A percentile compares a stretch with the other conserved stretches of the same genome.
These are phyloP conservation scores for Hirtodrosophila alboralis DNA, from an alignment of 2,888 invertebrate species.

Conservation along the genomic window DNA sequence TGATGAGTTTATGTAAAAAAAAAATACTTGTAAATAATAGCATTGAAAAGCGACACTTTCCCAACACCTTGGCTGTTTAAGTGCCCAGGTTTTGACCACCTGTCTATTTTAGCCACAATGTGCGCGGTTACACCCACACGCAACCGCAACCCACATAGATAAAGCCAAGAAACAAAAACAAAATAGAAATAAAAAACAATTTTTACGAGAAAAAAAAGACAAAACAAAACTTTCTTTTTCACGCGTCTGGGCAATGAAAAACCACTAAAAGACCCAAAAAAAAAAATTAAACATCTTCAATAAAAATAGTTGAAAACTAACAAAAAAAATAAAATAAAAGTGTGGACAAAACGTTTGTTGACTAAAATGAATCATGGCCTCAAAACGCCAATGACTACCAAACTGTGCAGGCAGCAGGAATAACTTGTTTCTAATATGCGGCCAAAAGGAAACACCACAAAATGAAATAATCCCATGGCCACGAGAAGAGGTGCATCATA, in stretches of 20 bases:
- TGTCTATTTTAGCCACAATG: constrained; percentile 18
- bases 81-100: constrained; percentile 26
- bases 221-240: constrained; percentile 71
- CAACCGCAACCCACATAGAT: constrained; percentile 35
- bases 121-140: constrained; percentile 59
- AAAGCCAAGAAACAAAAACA: constrained; percentile 17
- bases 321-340: constrained; percentile 2
- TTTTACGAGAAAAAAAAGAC: constrained; percentile 36
- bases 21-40: constrained; percentile 17
- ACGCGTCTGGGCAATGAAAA: constrained; percentile 68
- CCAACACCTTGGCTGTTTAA: constrained; percentile 27
- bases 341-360: constrained; percentile 32
- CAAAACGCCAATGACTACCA: constrained; percentile 47
- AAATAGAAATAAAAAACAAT: constrained; percentile 49
- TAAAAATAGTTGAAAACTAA: constrained; percentile 7
- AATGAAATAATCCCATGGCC: constrained; percentile 82
- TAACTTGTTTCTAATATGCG: constrained; percentile 77
- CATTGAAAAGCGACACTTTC: constrained; percentile 52
- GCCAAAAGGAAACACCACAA: constrained; percentile 79
- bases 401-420: constrained; percentile 70
- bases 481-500: constrained; percentile 41
- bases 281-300: constrained; percentile 32
- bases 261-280: constrained; percentile 24
- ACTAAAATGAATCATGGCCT: constrained; percentile 71
- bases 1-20: constrained; percentile 32